Conservation (phyloP, 2,888 invertebrate genomes). For the Parasteatoda lunata region DNA sequence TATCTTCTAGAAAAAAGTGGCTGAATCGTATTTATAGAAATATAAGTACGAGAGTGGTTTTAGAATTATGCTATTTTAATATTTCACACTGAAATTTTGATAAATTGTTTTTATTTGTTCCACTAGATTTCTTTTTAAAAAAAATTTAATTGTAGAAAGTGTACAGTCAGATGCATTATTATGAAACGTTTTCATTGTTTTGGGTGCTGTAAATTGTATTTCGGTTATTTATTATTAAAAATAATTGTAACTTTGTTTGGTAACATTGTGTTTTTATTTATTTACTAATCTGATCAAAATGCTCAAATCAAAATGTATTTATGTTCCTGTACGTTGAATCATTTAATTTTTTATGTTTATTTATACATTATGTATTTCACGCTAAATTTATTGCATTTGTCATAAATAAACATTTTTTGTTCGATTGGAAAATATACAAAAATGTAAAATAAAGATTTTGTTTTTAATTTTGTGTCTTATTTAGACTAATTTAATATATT, state of each 20-base stretch:
- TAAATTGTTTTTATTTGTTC: background rate
- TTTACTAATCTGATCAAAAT: constrained; percentile 45
- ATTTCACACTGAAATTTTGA: background rate
- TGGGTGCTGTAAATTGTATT: constrained; percentile 14
- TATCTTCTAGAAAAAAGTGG: too few species aligned
- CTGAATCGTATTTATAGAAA: too few species aligned
- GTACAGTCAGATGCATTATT: background rate
- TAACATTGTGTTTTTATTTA: constrained; percentile 10
- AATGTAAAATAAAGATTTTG: constrained; percentile 37
- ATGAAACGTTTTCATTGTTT: background rate
- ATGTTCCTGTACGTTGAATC: constrained; percentile 18
- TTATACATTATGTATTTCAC: background rate
- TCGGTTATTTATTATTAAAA: constrained; percentile 33
- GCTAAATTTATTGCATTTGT: constrained; percentile 20
- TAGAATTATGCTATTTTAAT: background rate
- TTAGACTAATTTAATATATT: too few species aligned
- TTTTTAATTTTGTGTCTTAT: constrained; percentile 8
- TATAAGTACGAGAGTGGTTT: too few species aligned
- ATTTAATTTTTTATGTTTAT: constrained; percentile 3
- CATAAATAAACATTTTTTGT: constrained; percentile 23
- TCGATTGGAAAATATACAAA: constrained; percentile 17
- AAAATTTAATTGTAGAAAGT: background rate
- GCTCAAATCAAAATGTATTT: constrained; percentile 52
- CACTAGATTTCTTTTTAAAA: background rate
- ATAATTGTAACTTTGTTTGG: background rate